These are phyloP conservation scores for Hedya salicella DNA, from an alignment of 2,888 invertebrate genomes.

Conservation along the genomic window DNA sequence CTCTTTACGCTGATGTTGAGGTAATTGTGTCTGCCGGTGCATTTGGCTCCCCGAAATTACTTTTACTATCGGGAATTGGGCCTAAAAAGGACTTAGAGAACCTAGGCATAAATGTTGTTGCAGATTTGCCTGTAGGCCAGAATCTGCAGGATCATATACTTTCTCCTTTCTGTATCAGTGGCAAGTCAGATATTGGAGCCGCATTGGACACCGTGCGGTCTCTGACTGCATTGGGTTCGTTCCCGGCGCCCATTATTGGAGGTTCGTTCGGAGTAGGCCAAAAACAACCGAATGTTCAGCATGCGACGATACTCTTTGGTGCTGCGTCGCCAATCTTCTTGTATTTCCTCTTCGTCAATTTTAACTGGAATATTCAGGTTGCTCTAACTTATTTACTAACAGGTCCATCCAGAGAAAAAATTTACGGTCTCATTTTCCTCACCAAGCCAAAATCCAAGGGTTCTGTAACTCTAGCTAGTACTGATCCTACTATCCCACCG, in stretches of 20 bases:
- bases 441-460: slow-evolving; percentile 34
- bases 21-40: slow-evolving; percentile 17
- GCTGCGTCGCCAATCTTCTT: slow-evolving; percentile 22
- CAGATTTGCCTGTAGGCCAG: slow-evolving; percentile 36
- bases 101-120: slow-evolving; percentile 23
- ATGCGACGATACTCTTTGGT: slow-evolving; percentile 5
- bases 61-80: slow-evolving; percentile 12
- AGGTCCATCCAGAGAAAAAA: slow-evolving; percentile 12
- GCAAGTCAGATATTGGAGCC: slow-evolving; percentile 3
- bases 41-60: not conserved
- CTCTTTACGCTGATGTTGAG: slow-evolving; percentile 30
- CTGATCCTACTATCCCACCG: slow-evolving; percentile 30
- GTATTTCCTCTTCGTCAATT: slow-evolving; percentile 21
- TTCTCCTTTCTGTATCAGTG: slow-evolving; percentile 22
- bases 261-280: slow-evolving; percentile 16
- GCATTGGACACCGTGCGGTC: slow-evolving; percentile 5
- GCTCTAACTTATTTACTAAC: slow-evolving; percentile 6
- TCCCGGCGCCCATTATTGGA: slow-evolving; percentile 22
- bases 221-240: slow-evolving; percentile 3
- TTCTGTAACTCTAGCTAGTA: slow-evolving; percentile 27
- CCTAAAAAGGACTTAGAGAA: slow-evolving; percentile 18
- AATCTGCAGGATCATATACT: slow-evolving; percentile 22
- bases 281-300: slow-evolving; percentile 6
- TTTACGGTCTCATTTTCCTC: slow-evolving; percentile 8
- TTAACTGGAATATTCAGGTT: slow-evolving; percentile 24